Base-by-base conservation (phyloP, 2,797 vertebrate genomes). In the Pangasius sanitwongsei region DNA sequence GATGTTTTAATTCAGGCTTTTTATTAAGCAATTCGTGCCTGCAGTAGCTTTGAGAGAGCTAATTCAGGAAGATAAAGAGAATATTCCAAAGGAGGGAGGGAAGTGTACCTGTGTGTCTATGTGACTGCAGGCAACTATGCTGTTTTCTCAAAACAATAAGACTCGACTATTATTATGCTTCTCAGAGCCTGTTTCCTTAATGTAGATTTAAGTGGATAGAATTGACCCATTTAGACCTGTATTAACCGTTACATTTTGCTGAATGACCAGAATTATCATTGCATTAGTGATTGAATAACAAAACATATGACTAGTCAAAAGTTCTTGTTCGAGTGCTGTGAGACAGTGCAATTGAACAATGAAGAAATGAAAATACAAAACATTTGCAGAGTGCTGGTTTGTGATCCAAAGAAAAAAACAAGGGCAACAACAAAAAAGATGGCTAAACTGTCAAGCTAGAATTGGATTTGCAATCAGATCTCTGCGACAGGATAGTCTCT, bases 11-110 rank as follows among this genome's bases (percentile, higher is more conserved):
- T 90, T 89, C 86, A 82, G 67, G 34, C 63, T 82, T 86, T 91
- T 91, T 91, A 86, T 89, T 89, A 87, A 87, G 84, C 72, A 75
- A 89, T 89, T 90, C 87, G 83, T 82, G 59, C 28, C 44, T 89
- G 89, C 63, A 86, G 63, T 90, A 83, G 86, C 89, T 59, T 87
- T 78, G 59, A 77, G 88, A 91, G 61, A 75, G 31, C 70, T 87
- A 74, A 87, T 25, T 84, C 18, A 87, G 63, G 18, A 83, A 69
- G 90, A 89, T 87, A 82, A 69, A 89, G 75, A 82, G 61, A 81
- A 28, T 80, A 86, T 61, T 90, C 72, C 25, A n/a, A 41, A 69
- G 23, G 65, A 80, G 72, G 41, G 37, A 78, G 75, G 57, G 65
- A 34, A 63, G 50, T 59, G 63, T 63, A 69, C 74, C 57, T 87